Percentiles rank a stretch among this genome's conserved stretches.
Conservation (phyloP, 2,888 invertebrate species). For the Harpagoxenus sublaevis region DNA sequence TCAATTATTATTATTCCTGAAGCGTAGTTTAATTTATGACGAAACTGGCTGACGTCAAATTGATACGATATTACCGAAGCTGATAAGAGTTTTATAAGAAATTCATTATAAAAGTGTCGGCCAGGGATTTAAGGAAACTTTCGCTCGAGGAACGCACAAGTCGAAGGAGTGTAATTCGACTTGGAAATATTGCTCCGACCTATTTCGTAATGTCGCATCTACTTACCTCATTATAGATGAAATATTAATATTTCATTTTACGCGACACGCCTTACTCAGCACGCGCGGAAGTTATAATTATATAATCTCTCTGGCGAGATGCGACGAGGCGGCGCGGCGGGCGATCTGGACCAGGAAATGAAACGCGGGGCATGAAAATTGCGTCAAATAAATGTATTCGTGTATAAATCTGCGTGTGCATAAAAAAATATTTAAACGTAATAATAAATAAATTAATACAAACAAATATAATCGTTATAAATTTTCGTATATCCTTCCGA, state of each 20-base stretch:
- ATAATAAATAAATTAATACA: conserved; percentile 31
- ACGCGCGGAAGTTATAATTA: background rate
- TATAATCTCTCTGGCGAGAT: background rate
- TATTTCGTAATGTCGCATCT: background rate
- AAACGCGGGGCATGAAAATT: background rate
- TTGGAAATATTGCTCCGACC: background rate
- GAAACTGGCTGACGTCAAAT: background rate
- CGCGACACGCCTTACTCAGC: background rate
- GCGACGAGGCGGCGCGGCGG: background rate
- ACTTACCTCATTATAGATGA: background rate
- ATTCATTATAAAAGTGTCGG: background rate
- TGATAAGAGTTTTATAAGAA: background rate
- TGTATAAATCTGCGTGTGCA: conserved; percentile 14
- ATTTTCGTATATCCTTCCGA: background rate
- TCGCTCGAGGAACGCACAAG: background rate
- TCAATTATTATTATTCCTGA: background rate
- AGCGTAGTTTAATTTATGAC: background rate
- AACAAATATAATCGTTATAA: background rate
- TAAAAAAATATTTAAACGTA: conserved; percentile 17
- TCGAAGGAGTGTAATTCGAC: background rate
- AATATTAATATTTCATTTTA: background rate
- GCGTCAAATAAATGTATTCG: conserved; percentile 23
- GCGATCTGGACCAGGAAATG: conserved; percentile 18
- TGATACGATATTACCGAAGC: background rate
- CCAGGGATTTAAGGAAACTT: background rate